phyloP scores from a whole-genome alignment of 2,113 vertebrate species.

The Galeopterus variegatus region DNA sequence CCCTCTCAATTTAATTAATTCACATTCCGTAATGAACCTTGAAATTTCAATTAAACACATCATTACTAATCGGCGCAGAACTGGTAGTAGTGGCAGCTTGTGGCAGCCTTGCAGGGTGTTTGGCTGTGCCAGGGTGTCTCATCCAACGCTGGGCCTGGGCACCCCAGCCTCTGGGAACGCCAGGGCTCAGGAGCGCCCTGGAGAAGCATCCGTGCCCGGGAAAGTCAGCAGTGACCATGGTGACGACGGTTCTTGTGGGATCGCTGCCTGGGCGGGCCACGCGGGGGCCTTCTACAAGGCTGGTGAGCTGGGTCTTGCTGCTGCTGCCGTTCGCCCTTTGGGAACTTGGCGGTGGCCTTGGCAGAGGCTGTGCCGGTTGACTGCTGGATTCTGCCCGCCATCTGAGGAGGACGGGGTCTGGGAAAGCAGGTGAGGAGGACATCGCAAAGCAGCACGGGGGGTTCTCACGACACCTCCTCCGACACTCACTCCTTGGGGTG shows the following conservation, averaged over 20 bases:
- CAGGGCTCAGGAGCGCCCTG: rapidly evolving
- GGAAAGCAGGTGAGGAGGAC: neutral
- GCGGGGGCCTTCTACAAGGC: no score
- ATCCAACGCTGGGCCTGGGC: neutral
- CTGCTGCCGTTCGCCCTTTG: no score
- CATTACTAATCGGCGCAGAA: slow-evolving; percentile 82
- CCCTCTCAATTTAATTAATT: slow-evolving; percentile 89
- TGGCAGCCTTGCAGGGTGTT: neutral
- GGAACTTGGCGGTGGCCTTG: rapidly evolving
- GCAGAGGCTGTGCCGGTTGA: neutral
- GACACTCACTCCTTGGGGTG: no score
- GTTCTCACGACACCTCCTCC: no score
- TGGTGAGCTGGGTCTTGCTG: rapidly evolving
- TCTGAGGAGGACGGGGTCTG: neutral
- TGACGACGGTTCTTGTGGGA: rapidly evolving
- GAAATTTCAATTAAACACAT: slow-evolving; percentile 90
- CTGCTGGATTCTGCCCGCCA: rapidly evolving
- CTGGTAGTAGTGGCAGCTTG: slow-evolving; percentile 17
- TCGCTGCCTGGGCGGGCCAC: rapidly evolving
- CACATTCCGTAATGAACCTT: slow-evolving; percentile 89
- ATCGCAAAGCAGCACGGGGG: rapidly evolving
- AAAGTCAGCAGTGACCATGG: rapidly evolving
- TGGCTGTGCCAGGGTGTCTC: neutral
- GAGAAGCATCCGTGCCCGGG: rapidly evolving
- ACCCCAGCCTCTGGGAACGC: rapidly evolving